Evolutionary conservation across 35 echinoderm and acorn worm genomes (phyloP), one percentile per base, ranked within the genome.

Genomic region (Eucidaris tribuloides): DNA sequence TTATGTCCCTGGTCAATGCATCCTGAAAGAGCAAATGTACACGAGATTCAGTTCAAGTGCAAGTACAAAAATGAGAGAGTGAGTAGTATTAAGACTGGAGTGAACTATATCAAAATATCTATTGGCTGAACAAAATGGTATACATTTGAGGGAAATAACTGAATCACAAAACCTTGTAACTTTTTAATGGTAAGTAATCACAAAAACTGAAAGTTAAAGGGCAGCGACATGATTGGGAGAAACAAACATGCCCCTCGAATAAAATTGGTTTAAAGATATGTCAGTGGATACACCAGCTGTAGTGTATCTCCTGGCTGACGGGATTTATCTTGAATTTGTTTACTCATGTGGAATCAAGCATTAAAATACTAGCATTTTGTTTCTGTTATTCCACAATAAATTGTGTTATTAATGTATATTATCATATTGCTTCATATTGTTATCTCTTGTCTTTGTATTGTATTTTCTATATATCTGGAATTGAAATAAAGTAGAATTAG

Each of bases 21-120:
- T 74, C 68, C 68, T 74, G 68, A 1, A 72, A 44, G 40, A 74
- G 18, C n/a, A n/a, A n/a, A n/a, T n/a, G n/a, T n/a, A n/a, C n/a
- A n/a, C n/a, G n/a, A n/a, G n/a, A n/a, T n/a, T n/a, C n/a, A n/a
- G n/a, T n/a, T n/a, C n/a, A n/a, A n/a, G n/a, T n/a, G n/a, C n/a
- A n/a, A n/a, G n/a, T n/a, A 43, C 7, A 74, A 6, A n/a, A 44
- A 44, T 25, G 64, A 68, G n/a, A 13, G 2, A 68, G 30, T 7
- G 35, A 30, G n/a, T 18, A 37, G 38, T 68, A 18, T 9, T 9
- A 2, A 68, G 30, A 28, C 5, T 17, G 56, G 30, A 28, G 9
- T 59, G 56, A 15, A 20, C 18, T 18, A 30, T 30, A 30, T 15
- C 18, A 0, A 34, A 38, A 19, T 0, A 25, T 27, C 0, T 25